Percentiles rank a stretch among this genome's conserved stretches.
phyloP scores from a whole-genome alignment of 2,888 invertebrate species.

The Aphodius granarius region DNA sequence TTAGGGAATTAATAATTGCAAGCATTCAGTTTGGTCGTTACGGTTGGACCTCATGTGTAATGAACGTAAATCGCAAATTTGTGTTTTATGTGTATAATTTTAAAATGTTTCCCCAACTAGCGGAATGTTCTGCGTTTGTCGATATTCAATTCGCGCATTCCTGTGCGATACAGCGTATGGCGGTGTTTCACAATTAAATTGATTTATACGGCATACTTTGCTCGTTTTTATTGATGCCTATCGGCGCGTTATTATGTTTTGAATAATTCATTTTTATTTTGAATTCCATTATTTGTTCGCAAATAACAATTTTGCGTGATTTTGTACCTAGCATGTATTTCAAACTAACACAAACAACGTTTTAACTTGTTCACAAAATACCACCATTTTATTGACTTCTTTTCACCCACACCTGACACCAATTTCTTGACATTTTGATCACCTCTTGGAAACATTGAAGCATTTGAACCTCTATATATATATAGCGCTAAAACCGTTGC shows the following conservation, averaged over 20 bases:
- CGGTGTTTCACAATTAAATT: constrained; percentile 5
- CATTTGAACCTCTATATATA: too few relatives aligned
- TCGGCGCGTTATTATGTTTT: constrained; percentile 1
- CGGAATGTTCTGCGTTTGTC: neutral
- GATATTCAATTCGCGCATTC: constrained; percentile 5
- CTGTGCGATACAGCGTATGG: neutral
- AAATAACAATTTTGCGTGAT: neutral
- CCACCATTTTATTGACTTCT: neutral
- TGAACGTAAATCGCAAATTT: neutral
- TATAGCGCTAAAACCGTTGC: too few relatives aligned
- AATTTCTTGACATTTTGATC: too few relatives aligned
- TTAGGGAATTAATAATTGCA: neutral
- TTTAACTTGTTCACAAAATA: neutral
- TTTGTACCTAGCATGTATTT: neutral
- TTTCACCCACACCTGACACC: too few relatives aligned
- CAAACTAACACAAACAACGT: neutral
- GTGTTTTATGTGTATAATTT: neutral
- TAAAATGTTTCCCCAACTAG: neutral
- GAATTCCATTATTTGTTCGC: neutral
- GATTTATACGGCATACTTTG: constrained; percentile 4
- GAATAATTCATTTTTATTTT: neutral
- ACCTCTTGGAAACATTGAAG: too few relatives aligned
- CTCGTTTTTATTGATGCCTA: neutral
- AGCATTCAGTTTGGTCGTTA: neutral
- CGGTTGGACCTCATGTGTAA: neutral